Conservation (phyloP, 2,797 vertebrate genomes). For the Cygnus olor region DNA sequence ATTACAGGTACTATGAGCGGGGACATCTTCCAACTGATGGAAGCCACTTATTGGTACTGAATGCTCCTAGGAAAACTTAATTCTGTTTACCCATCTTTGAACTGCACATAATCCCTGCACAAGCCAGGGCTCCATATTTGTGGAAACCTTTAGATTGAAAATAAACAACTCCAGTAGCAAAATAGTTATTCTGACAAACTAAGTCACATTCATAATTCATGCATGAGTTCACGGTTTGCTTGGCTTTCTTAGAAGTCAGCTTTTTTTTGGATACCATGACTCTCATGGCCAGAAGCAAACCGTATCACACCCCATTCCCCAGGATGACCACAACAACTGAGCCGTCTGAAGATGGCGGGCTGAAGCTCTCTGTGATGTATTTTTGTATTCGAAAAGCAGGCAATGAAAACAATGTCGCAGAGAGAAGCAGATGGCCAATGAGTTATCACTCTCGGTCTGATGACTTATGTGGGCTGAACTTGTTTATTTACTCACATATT, state of each 20-base stretch:
- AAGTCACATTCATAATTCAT: not conserved
- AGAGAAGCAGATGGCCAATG: conserved; percentile 72
- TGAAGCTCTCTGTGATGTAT: conserved; percentile 30
- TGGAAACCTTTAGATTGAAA: not conserved
- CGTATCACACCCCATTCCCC: not conserved
- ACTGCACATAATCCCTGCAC: not conserved
- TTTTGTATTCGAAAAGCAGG: conserved; percentile 9
- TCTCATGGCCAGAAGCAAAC: not conserved
- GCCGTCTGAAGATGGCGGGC: not conserved
- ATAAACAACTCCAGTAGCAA: not conserved
- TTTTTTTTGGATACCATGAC: not conserved
- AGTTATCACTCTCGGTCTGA: conserved; percentile 56
- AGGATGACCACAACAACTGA: not conserved
- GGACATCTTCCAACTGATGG: not conserved
- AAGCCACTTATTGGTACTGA: not conserved
- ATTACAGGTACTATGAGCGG: not conserved
- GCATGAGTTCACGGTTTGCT: not conserved
- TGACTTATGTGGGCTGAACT: conserved; percentile 61
- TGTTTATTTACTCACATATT: conserved; percentile 61
- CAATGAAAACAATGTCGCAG: conserved; percentile 53
- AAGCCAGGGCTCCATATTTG: not conserved
- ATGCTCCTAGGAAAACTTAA: not conserved
- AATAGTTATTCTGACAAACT: not conserved
- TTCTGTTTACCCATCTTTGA: not conserved
- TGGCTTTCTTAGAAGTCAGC: not conserved